Evolutionary conservation across 2,113 vertebrate genomes (phyloP).

Genomic region (Forbesichthys agassizii): DNA sequence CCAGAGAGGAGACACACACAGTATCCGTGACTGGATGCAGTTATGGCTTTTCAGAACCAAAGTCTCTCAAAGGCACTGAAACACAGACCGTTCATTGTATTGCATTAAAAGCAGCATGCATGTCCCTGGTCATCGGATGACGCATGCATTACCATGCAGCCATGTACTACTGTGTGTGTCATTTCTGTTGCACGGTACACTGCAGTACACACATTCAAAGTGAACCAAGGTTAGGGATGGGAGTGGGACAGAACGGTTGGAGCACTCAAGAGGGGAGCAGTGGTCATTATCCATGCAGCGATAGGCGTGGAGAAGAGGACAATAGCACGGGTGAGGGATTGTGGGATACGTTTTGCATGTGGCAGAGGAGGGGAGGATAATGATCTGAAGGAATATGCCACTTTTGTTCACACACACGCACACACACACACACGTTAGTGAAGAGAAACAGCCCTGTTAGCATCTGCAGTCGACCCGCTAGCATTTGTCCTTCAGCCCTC

Average conservation of each 20-base stretch:
- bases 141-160: slow-evolving; percentile 5
- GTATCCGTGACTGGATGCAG: slow-evolving; percentile 44
- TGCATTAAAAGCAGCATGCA: background rate
- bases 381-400: slow-evolving; percentile 10
- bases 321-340: slow-evolving; percentile 14
- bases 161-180: no score
- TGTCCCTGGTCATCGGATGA: background rate
- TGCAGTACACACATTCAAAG: background rate
- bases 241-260: background rate
- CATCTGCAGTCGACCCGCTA: slow-evolving; percentile 25
- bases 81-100: background rate
- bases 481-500: slow-evolving; percentile 52
- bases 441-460: background rate
- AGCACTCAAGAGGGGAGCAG: no score
- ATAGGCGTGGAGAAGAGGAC: slow-evolving; percentile 1
- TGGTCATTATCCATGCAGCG: slow-evolving; percentile 43
- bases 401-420: slow-evolving; percentile 30
- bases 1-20: slow-evolving; percentile 44
- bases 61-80: slow-evolving; percentile 9
- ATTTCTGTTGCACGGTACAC: no score
- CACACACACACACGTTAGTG: slow-evolving; percentile 8
- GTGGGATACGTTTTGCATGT: slow-evolving; percentile 15
- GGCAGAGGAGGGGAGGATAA: slow-evolving; percentile 11
- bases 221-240: background rate
- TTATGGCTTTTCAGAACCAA: slow-evolving; percentile 19